Base-by-base conservation (phyloP, 2,113 vertebrate species). In the Campylorhamphus procurvoides region DNA sequence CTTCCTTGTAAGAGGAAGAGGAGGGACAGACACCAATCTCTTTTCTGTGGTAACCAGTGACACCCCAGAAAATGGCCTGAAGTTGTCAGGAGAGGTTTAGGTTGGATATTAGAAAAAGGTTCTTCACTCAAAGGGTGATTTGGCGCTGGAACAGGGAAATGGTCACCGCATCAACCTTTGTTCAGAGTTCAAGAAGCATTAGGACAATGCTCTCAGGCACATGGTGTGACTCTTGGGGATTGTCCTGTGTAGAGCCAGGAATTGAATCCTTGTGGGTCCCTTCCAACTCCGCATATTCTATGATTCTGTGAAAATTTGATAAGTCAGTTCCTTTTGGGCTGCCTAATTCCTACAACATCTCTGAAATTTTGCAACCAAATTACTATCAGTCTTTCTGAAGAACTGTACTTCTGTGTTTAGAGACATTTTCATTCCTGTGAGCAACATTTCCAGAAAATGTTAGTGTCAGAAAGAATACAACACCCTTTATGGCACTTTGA, bases 371-470 rank as follows among this genome's bases (percentile, higher is more conserved):
- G 82, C 42, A 74, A 37, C 28, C 6, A 52, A 91, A 91, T 80
- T 76, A 56, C 39, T 90, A 87, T 39, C 63, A 87, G 77, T 87
- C 31, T 69, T 85, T 95, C 81, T 90, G 40, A 94, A 80, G 73
- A 84, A 94, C 94, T 75, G 35, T 73, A 66, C 39, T 86, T 96
- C 67, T 77, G 91, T 82, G 62, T 56, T 93, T 90, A 81, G 84
- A 74, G 80, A 95, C 18, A 42, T 82, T 89, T 89, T 84, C 44
- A 64, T 79, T 94, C 77, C 84, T 87, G 28, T 56, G 40, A 85
- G 62, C n/a, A 89, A 83, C 55, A 31, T n/a, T 89, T 93, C 66
- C 89, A 91, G 81, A 89, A 95, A 84, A 84, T 66, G 56, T 60
- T 78, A 31, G n/a, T 91, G 37, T 58, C 58, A 47, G 62, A 94